These are phyloP conservation scores for Ursus arctos DNA, from an alignment of 2,113 vertebrate species.

Conservation along the genomic window DNA sequence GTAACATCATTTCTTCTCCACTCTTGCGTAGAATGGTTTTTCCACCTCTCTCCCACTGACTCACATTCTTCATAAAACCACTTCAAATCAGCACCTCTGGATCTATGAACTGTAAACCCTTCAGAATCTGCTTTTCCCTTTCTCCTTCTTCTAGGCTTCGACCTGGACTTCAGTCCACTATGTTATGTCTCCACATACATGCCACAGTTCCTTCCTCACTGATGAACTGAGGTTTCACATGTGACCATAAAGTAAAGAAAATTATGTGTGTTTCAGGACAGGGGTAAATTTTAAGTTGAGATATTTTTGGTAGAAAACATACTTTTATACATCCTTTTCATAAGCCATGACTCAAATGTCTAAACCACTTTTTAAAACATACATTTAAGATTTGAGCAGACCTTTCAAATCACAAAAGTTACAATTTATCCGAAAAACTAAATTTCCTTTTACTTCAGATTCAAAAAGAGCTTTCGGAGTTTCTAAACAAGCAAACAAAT, in stretches of 20 bases:
- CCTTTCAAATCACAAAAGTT: not conserved
- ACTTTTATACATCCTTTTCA: not conserved
- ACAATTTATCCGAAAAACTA: not conserved
- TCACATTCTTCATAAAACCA: not conserved
- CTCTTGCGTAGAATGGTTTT: not conserved
- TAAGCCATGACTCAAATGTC: not conserved
- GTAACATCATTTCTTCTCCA: not conserved
- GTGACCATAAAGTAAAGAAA: not conserved
- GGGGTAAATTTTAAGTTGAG: not conserved
- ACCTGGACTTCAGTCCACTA: not conserved
- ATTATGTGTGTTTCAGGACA: not conserved
- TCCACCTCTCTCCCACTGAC: not conserved
- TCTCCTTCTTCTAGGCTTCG: not conserved
- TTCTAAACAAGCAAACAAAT: slow-evolving; percentile 8
- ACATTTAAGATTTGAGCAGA: not conserved
- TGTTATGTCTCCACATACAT: not conserved
- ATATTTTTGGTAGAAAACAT: not conserved
- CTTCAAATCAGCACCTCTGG: not conserved
- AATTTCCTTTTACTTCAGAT: not conserved
- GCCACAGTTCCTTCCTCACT: not conserved
- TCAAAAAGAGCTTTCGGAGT: not conserved
- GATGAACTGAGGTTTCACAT: not conserved
- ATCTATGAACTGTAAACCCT: not conserved
- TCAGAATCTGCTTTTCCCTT: not conserved
- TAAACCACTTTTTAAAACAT: not conserved